These are phyloP conservation scores for Coturnix japonica DNA, from an alignment of 2,113 vertebrate genomes.

Conservation along the genomic window DNA sequence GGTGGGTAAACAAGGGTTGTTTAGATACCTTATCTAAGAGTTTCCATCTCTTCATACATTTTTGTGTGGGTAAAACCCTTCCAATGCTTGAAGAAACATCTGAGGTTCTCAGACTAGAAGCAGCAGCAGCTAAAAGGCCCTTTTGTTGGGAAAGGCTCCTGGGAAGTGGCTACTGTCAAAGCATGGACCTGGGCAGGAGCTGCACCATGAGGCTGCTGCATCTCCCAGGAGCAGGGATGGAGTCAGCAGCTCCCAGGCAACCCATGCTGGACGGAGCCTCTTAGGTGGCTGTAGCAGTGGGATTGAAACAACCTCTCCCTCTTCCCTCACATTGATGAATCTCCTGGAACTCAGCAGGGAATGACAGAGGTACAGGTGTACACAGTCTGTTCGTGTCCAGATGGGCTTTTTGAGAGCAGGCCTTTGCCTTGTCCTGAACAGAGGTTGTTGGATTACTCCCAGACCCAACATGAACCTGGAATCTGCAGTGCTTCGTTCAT, in stretches of 20 bases:
- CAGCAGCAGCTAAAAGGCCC: not conserved
- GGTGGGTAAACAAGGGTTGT: not conserved
- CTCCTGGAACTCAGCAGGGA: not conserved
- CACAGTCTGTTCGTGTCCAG: not conserved
- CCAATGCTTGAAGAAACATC: not conserved
- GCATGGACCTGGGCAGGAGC: not conserved
- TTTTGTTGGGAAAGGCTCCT: not conserved
- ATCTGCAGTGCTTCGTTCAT: not conserved
- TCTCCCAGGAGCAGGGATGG: not conserved
- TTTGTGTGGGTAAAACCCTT: not conserved
- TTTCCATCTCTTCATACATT: not conserved
- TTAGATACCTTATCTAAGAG: not conserved
- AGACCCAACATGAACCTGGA: not conserved
- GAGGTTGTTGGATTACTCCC: not conserved
- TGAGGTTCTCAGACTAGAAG: not conserved
- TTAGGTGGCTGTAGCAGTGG: not conserved
- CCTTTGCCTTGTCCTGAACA: not conserved
- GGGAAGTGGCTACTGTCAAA: not conserved
- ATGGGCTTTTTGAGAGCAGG: not conserved
- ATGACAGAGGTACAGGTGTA: not conserved
- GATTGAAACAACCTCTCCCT: not conserved
- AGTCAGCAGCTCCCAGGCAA: not conserved
- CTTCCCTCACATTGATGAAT: not conserved
- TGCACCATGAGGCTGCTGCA: not conserved
- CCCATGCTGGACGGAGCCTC: not conserved